A percentile compares a stretch with the other conserved stretches of the same genome.
Evolutionary conservation across 1,140 invertebrate species (phyloP).

Genomic region (Tetragonula clypearis): DNA sequence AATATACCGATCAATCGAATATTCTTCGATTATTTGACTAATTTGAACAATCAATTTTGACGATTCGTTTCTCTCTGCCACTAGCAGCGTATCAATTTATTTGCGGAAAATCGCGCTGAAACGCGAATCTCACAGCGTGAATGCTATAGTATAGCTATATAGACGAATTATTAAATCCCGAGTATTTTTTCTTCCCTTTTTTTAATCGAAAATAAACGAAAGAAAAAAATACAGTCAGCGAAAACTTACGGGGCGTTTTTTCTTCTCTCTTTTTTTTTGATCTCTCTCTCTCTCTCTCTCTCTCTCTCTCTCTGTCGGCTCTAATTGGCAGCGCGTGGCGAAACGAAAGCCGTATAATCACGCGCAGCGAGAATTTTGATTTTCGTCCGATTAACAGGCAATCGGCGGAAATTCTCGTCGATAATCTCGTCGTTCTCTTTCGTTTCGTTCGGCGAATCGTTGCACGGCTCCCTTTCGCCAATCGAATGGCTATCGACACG

Average conservation of each 20-base stretch:
- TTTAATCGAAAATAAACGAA: neutral
- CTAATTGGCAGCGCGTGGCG: neutral
- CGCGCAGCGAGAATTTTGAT: neutral
- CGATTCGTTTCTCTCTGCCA: neutral
- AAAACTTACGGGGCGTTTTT: neutral
- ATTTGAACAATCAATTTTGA: too few species aligned
- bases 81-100: neutral
- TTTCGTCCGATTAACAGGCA: neutral
- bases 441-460: neutral
- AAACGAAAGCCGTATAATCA: neutral
- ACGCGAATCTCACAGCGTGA: neutral
- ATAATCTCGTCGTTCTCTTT: neutral
- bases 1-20: too few species aligned
- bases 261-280: too few species aligned
- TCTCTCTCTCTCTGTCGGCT: too few species aligned
- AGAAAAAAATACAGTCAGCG: neutral
- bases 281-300: too few species aligned
- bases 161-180: too few species aligned
- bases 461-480: neutral
- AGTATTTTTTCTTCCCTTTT: too few species aligned
- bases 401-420: neutral
- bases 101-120: neutral
- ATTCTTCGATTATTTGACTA: too few species aligned
- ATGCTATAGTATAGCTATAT: too few species aligned
- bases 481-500: too few species aligned